These are phyloP conservation scores for Brevimyrus niger DNA, from an alignment of 2,113 vertebrate species.

Conservation along the genomic window DNA sequence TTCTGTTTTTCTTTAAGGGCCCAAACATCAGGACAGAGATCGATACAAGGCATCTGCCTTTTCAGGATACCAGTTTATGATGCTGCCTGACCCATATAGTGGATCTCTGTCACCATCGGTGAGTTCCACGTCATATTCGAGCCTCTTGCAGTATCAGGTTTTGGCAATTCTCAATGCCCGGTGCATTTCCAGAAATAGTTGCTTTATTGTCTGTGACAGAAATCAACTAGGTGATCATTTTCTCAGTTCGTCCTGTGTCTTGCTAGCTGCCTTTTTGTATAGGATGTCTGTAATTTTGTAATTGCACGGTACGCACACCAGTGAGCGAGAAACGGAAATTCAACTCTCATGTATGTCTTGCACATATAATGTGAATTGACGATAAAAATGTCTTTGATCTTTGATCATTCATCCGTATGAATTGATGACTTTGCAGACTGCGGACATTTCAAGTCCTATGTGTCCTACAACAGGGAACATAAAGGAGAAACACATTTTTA, in stretches of 20 bases:
- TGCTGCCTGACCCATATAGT: constrained; percentile 78
- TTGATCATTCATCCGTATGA: not conserved
- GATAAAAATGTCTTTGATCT: no score
- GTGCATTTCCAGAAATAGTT: not conserved
- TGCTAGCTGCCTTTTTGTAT: no score
- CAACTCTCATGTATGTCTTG: no score
- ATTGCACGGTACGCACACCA: no score
- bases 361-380: no score
- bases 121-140: constrained; percentile 50
- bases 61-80: constrained; percentile 87
- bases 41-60: constrained; percentile 89
- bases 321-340: no score
- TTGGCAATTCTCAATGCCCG: not conserved
- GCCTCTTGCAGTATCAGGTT: not conserved
- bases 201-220: not conserved
- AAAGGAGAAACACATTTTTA: not conserved
- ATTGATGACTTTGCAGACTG: not conserved
- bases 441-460: not conserved
- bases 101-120: constrained; percentile 80
- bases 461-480: not conserved
- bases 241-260: no score
- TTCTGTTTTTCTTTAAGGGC: constrained; percentile 41
- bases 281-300: no score
- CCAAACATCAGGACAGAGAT: constrained; percentile 85
- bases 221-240: not conserved